phyloP scores from a whole-genome alignment of 64 coral and sea anemone genomes.

The Stichodactyla mertensii region DNA sequence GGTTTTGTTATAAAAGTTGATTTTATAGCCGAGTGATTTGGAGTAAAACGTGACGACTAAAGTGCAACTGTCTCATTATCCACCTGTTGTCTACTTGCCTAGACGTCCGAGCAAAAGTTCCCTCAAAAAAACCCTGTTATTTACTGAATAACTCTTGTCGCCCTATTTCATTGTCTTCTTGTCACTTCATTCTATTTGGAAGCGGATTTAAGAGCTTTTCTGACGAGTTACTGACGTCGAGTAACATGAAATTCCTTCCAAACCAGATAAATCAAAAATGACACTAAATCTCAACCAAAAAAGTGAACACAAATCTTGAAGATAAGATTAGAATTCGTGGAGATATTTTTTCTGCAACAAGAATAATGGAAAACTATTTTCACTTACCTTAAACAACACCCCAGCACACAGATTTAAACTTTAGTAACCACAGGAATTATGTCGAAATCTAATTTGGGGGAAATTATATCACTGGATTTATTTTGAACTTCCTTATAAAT shows the following conservation, averaged over 20 bases:
- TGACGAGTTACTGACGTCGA: background rate
- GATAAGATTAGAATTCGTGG: background rate
- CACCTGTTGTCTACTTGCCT: too few species aligned
- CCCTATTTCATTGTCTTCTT: background rate
- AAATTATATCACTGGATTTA: slow-evolving; percentile 9
- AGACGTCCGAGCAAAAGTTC: background rate
- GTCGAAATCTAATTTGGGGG: background rate
- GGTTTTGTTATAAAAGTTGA: too few species aligned
- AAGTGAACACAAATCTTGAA: background rate
- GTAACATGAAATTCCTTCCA: background rate
- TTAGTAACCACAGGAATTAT: background rate
- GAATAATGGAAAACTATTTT: background rate
- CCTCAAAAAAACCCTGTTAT: background rate
- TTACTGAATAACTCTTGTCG: background rate
- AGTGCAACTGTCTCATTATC: too few species aligned
- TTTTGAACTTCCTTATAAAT: background rate
- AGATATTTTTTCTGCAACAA: background rate
- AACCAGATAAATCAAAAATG: background rate
- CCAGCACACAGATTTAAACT: background rate
- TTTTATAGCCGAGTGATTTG: too few species aligned
- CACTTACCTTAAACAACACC: background rate
- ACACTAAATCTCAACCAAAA: background rate
- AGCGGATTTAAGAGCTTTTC: background rate
- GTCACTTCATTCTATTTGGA: background rate
- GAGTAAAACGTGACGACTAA: too few species aligned